Base-by-base conservation (phyloP, 1,140 invertebrate genomes). In the Drusus annulatus region DNA sequence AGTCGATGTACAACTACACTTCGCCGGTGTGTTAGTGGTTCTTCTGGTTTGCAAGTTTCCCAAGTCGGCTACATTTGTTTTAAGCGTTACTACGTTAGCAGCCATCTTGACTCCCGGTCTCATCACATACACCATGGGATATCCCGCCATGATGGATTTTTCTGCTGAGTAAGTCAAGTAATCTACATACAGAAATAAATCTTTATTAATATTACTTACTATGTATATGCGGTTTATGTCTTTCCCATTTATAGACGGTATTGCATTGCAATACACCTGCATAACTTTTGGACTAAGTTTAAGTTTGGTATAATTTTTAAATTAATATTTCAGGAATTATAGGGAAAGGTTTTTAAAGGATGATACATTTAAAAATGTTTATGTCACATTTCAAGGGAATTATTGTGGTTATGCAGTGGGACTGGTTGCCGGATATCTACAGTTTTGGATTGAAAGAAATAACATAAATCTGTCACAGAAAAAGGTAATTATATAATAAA, bases 1-100 rank as follows among this genome's bases (percentile, higher is more conserved):
- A 28, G 85, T 87, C 50, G 88, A 89, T 62, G 86, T 84, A 1
- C 88, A 90, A 80, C 80, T 89, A 10, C 89, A 89, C 84, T 86
- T 84, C 76, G 1, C 88, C 0, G 86, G 85, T 3, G 76, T 88
- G 15, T 51, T 87, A 0, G 19, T 88, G 3, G 85, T 88, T 56
- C 83, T 89, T 75, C 5, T 85, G 5, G 75, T 85, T 0, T 84
- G 85, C 16, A 82, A 65, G 3, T 69, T 82, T 19, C 84, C 84
- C 2, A 76, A 83, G 2, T 84, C 84, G 16, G 82, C 77, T 10
- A 50, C 85, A 0, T 80, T 80, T 0, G 81, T 89, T 2, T 10
- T 76, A 19, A 15, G 23, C 0, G 6, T 80, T 0, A 62, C 87
- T 51, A 79, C 89, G 19, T 1, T 85, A 4, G 7, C 83, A 0